Evolutionary conservation across 2,888 invertebrate species (phyloP).

Genomic region (Drosophila monieri): DNA sequence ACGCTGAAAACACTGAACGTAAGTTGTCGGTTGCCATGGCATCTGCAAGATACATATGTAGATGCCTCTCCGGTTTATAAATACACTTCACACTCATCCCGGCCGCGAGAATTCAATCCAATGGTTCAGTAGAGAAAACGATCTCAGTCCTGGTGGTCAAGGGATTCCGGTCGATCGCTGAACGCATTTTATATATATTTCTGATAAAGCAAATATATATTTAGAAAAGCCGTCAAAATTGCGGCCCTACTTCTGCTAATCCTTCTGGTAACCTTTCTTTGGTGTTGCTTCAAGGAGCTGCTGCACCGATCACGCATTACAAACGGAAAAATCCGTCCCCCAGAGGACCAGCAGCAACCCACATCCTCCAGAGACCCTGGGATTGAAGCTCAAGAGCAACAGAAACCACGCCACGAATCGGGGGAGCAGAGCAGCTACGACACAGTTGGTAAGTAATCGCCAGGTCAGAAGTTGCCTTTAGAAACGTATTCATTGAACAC

Average conservation of each 20-base stretch:
- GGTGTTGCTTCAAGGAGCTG: constrained; percentile 78
- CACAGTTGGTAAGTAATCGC: constrained; percentile 38
- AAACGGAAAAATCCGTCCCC: constrained; percentile 44
- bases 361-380: constrained; percentile 22
- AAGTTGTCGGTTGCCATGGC: constrained; percentile 45
- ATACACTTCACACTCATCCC: constrained; percentile 62
- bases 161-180: constrained; percentile 17
- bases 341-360: constrained; percentile 34
- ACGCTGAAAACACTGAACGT: constrained; percentile 85
- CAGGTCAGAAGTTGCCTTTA: not conserved
- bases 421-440: constrained; percentile 63
- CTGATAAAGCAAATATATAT: constrained; percentile 15
- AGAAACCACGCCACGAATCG: constrained; percentile 59
- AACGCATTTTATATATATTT: constrained; percentile 17
- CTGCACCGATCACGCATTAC: constrained; percentile 68
- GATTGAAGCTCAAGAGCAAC: constrained; percentile 30
- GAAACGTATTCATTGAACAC: constrained; percentile 12
- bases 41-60: constrained; percentile 3
- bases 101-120: constrained; percentile 21
- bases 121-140: constrained; percentile 63
- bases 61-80: constrained; percentile 58
- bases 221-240: constrained; percentile 50
- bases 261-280: constrained; percentile 55
- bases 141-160: constrained; percentile 48
- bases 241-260: constrained; percentile 45